These are phyloP conservation scores for Cryptoblepharus egeriae DNA, from an alignment of 2,797 vertebrate species.

Conservation along the genomic window DNA sequence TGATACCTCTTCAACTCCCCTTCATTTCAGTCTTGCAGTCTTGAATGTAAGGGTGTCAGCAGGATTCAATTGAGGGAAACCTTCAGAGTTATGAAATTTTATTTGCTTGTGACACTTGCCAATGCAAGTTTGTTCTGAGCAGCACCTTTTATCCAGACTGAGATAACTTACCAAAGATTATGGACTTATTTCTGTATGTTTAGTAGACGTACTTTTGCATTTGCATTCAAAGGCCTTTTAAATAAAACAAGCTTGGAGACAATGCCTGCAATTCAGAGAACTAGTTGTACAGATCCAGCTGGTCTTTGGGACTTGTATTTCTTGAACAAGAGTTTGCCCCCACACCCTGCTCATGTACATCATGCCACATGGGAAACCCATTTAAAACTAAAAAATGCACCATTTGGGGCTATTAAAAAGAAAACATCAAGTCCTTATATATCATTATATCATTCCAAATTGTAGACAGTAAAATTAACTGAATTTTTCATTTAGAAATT, in stretches of 20 bases:
- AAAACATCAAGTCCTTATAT: neutral
- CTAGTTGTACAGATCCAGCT: neutral
- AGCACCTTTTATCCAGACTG: neutral
- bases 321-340: neutral
- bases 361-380: neutral
- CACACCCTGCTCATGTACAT: neutral
- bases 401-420: neutral
- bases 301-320: neutral
- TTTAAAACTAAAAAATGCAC: neutral
- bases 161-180: neutral
- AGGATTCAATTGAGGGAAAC: constrained; percentile 1
- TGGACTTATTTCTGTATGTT: neutral
- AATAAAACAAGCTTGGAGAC: neutral
- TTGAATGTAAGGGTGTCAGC: neutral
- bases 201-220: neutral
- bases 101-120: neutral
- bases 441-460: neutral
- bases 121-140: neutral
- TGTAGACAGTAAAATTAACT: neutral
- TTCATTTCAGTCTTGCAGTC: neutral
- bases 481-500: neutral
- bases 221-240: neutral
- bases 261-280: neutral
- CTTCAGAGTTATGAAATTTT: neutral
- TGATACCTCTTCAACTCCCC: neutral